Evolutionary conservation across 2,113 vertebrate genomes (phyloP).

Genomic region (Isichthys henryi): DNA sequence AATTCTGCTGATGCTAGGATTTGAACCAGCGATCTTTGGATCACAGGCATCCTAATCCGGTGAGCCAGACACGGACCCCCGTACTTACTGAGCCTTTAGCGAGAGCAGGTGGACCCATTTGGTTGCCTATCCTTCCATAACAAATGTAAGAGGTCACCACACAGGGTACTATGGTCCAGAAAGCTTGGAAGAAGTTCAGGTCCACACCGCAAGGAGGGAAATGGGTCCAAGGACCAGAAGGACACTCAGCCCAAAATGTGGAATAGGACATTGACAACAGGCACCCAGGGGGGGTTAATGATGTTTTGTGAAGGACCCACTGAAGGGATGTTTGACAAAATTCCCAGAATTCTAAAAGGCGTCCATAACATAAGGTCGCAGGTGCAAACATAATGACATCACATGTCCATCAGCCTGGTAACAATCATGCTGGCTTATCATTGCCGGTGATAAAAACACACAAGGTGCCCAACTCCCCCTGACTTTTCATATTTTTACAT

Average conservation of each 20-base stretch:
- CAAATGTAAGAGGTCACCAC: slow-evolving; percentile 12
- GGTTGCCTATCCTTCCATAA: background rate
- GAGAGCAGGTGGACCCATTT: background rate
- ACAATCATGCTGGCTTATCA: background rate
- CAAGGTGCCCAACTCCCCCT: background rate
- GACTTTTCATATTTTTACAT: background rate
- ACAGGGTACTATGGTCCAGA: background rate
- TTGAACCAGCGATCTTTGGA: background rate
- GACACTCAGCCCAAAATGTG: background rate
- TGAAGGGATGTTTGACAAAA: background rate
- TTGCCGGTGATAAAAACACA: background rate
- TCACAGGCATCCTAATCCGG: background rate
- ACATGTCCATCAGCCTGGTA: background rate
- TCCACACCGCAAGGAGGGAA: background rate
- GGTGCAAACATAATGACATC: background rate
- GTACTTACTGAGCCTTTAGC: background rate
- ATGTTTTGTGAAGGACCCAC: background rate
- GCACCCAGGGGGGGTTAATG: background rate
- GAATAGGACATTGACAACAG: background rate
- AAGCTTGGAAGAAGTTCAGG: background rate
- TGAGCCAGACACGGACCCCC: background rate
- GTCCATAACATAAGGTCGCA: background rate
- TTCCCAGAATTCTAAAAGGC: background rate
- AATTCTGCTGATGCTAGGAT: background rate
- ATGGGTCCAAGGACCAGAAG: background rate